phyloP scores from a whole-genome alignment of 2,888 invertebrate species.

The Meta bourneti region DNA sequence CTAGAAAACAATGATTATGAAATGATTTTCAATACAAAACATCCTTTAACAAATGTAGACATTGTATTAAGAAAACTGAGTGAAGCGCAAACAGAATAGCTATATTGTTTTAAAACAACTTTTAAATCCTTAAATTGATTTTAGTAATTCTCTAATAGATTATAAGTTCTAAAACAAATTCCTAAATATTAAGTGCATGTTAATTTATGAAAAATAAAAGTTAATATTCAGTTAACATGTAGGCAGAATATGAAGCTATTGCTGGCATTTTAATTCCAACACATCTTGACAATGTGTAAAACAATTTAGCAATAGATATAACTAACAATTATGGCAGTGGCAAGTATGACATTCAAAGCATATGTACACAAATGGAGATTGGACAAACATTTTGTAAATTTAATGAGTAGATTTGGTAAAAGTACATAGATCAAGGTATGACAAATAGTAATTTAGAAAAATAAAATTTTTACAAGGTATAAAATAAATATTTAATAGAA shows the following conservation, averaged over 20 bases:
- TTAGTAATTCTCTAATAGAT: no score
- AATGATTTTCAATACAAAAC: conserved; percentile 49
- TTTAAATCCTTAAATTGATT: no score
- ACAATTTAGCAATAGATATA: neutral
- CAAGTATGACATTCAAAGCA: conserved; percentile 22
- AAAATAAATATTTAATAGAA: no score
- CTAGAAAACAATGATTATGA: conserved; percentile 69
- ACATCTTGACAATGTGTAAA: conserved; percentile 3
- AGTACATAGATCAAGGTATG: no score
- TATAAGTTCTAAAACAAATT: neutral
- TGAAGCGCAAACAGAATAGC: neutral
- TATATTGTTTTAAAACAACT: no score
- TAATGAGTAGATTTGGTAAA: no score
- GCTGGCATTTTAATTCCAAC: neutral
- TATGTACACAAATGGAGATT: conserved; percentile 5
- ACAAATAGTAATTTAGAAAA: no score
- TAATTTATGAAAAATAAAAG: neutral
- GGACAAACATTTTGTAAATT: neutral
- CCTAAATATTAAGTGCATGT: neutral
- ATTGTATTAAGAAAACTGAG: neutral
- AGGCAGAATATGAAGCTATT: neutral
- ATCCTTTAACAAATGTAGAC: conserved; percentile 33
- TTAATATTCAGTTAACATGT: neutral
- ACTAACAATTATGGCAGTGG: conserved; percentile 50
- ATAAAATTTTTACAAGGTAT: no score